These are phyloP conservation scores for Aurelia aurita DNA, from an alignment of 30 jellyfish, hydroid and myxozoan species.

Conservation along the genomic window DNA sequence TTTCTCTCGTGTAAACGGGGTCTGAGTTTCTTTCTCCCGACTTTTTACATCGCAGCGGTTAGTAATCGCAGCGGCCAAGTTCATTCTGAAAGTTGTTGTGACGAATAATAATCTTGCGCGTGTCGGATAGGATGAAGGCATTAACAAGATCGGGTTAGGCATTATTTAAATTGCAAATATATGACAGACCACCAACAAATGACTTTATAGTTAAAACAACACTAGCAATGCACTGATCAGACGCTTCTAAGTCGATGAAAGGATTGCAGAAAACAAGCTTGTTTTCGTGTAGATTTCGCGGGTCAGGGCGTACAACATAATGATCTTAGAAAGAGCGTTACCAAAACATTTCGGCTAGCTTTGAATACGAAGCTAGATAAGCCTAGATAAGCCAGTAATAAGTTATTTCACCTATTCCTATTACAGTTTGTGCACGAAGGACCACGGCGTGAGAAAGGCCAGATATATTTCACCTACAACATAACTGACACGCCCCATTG, in stretches of 20 bases:
- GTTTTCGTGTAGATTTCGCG: slow-evolving; percentile 58
- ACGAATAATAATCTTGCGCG: not conserved
- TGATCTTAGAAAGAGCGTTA: slow-evolving; percentile 35
- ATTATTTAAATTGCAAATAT: not conserved
- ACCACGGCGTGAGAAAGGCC: slow-evolving; percentile 49
- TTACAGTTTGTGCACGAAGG: not conserved
- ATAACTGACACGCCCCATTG: too few species aligned
- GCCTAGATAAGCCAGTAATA: slow-evolving; percentile 33
- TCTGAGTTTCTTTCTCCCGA: too few species aligned
- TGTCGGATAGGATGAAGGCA: not conserved
- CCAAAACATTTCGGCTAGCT: slow-evolving; percentile 59
- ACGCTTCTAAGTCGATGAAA: slow-evolving; percentile 24
- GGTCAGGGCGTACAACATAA: slow-evolving; percentile 35
- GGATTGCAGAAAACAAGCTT: slow-evolving; percentile 33
- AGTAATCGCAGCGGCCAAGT: too few species aligned
- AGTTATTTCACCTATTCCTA: slow-evolving; percentile 21
- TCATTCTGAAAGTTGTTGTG: too few species aligned
- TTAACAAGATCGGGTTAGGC: not conserved
- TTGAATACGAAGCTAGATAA: slow-evolving; percentile 39
- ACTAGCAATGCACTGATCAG: slow-evolving; percentile 12
- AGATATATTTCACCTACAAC: not conserved
- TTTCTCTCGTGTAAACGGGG: too few species aligned
- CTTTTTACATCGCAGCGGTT: too few species aligned
- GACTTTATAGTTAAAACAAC: not conserved
- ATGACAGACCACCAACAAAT: slow-evolving; percentile 4